Base-by-base conservation (phyloP, 1,140 invertebrate species). In the Bilobella aurantiaca region DNA sequence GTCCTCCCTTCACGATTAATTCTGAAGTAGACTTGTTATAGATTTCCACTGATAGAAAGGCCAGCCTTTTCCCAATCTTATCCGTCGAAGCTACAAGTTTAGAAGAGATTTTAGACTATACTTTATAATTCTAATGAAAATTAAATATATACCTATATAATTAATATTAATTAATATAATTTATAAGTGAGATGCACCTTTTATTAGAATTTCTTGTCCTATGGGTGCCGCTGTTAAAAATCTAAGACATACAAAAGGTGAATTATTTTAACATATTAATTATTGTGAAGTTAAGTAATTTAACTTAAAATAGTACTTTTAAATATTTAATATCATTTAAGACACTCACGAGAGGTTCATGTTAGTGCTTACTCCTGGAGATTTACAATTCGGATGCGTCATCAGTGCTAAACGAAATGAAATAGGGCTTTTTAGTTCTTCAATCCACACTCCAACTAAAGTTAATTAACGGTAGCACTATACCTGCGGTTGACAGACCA, bases 11-110 rank as follows among this genome's bases (percentile, higher is more conserved):
- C 27, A 88, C 91, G 68, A 94, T 74, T 3, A 94, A 66, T 64
- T 81, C 78, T 65, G 86, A 85, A 63, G 81, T 84, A 8, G 81
- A 77, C 75, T 90, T 90, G 63, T 90, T 87, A 32, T 76, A 81
- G 14, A 94, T 80, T 69, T 88, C 83, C 1, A 91, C 87, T 69
- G 86, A 84, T 1, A 93, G 77, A 75, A 91, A 96, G 1, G 90
- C 91, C 42, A 95, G 76, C 32, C 79, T 87, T 69, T 83, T 85
- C 1, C 93, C 92, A 30, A 83, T 75, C 77, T 86, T 88, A n/a
- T 87, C 77, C 2, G 88, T 89, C 58, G 82, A 82, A 0, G 90
- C 87, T 76, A 57, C 3, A 56, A 30, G 42, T n/a, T n/a, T n/a
- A n/a, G n/a, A n/a, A n/a, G n/a, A n/a, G n/a, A n/a, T n/a, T n/a